Percentiles rank a stretch among this genome's conserved stretches.
These are phyloP conservation scores for Drosophila meridiana DNA, from an alignment of 2,888 invertebrate species.

Conservation along the genomic window DNA sequence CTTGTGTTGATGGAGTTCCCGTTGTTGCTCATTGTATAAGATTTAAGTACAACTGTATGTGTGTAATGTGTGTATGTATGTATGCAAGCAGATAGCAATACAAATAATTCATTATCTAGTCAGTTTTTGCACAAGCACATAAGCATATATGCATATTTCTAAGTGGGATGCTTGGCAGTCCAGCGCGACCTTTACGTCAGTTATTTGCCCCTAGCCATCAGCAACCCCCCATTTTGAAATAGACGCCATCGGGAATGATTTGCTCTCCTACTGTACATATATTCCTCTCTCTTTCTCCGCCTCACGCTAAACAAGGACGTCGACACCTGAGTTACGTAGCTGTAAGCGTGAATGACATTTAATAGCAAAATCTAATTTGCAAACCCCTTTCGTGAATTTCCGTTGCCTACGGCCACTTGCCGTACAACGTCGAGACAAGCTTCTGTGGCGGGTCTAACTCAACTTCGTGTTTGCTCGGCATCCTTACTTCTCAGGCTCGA, in stretches of 20 bases:
- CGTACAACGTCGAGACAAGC: neutral
- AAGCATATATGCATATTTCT: conserved; percentile 9
- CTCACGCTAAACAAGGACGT: conserved; percentile 41
- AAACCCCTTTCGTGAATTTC: conserved; percentile 43
- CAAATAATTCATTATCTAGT: conserved; percentile 34
- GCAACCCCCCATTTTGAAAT: conserved; percentile 16
- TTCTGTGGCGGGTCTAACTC: neutral
- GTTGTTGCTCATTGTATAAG: conserved; percentile 6
- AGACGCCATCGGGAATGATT: conserved; percentile 10
- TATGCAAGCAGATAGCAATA: conserved; percentile 6
- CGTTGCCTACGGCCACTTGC: conserved; percentile 34
- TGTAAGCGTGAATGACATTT: conserved; percentile 36
- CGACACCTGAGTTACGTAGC: conserved; percentile 38
- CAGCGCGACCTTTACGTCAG: conserved; percentile 53
- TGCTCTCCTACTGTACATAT: conserved; percentile 35
- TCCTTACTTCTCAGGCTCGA: neutral
- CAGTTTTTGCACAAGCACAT: conserved; percentile 18
- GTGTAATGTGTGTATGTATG: neutral
- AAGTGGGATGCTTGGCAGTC: conserved; percentile 33
- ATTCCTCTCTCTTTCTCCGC: conserved; percentile 28
- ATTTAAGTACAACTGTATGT: neutral
- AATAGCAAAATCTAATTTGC: conserved; percentile 65
- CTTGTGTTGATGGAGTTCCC: conserved; percentile 39
- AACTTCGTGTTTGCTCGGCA: neutral
- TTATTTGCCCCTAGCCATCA: conserved; percentile 22